Conservation (phyloP, 2,888 invertebrate genomes). For the Leptinotarsa peninsularis region DNA sequence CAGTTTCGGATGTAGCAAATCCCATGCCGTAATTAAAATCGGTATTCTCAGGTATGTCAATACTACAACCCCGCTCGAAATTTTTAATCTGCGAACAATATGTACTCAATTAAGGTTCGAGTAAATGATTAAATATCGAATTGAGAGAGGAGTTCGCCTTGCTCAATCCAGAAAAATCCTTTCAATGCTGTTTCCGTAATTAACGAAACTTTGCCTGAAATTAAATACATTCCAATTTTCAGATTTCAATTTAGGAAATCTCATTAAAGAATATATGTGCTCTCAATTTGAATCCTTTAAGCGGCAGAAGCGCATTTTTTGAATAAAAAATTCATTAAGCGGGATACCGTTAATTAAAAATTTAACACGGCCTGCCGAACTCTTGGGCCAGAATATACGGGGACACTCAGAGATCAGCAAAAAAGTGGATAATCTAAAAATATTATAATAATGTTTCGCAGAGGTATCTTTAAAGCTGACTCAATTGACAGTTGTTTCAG, state of each 20-base stretch:
- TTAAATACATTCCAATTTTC: constrained; percentile 21
- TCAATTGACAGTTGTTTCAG: not conserved
- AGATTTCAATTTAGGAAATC: constrained; percentile 23
- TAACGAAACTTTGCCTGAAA: constrained; percentile 21
- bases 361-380: not conserved
- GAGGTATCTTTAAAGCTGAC: not conserved
- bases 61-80: constrained; percentile 2
- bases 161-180: constrained; percentile 18
- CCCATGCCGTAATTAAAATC: constrained; percentile 4
- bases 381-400: not conserved
- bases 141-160: constrained; percentile 6
- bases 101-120: constrained; percentile 25
- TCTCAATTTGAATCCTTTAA: constrained; percentile 16
- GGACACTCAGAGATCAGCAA: not conserved
- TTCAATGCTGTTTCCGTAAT: constrained; percentile 20
- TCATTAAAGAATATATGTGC: constrained; percentile 21
- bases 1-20: not conserved
- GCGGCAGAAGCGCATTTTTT: constrained; percentile 1
- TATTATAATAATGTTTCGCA: too few relatives aligned
- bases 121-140: constrained; percentile 24
- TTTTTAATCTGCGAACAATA: constrained; percentile 19
- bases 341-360: constrained; percentile 12
- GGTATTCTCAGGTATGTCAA: constrained; percentile 14
- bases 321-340: constrained; percentile 15
- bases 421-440: not conserved